A percentile compares a stretch with the other conserved stretches of the same genome.
These are phyloP conservation scores for Eleutherodactylus coqui DNA, from an alignment of 2,797 vertebrate species.

Conservation along the genomic window DNA sequence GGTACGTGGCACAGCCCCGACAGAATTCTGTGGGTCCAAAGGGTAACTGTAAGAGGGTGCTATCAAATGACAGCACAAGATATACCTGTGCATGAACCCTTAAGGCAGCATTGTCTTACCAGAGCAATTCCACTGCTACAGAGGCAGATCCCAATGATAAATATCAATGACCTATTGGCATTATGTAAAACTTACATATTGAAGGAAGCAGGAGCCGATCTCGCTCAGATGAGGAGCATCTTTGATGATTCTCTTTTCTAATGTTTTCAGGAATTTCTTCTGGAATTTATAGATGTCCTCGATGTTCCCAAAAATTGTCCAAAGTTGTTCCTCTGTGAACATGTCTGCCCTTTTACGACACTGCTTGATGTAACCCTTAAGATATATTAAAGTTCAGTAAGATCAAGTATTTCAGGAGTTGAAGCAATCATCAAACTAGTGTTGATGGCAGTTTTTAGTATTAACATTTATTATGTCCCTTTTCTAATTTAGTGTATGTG, in stretches of 20 bases:
- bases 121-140: too few species aligned
- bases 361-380: constrained; percentile 93
- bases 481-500: not conserved
- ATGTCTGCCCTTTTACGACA: constrained; percentile 93
- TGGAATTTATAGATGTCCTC: constrained; percentile 96
- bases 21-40: not conserved
- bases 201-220: constrained; percentile 93
- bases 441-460: not conserved
- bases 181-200: constrained; percentile 82
- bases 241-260: constrained; percentile 92
- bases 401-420: not conserved
- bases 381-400: not conserved
- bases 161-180: not conserved
- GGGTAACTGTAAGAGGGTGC: not conserved
- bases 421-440: not conserved
- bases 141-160: not conserved
- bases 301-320: constrained; percentile 94
- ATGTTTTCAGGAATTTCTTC: constrained; percentile 88
- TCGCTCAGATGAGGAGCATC: constrained; percentile 94
- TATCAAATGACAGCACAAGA: too few species aligned
- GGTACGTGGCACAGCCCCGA: not conserved
- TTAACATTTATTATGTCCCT: not conserved
- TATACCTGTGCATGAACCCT: too few species aligned
- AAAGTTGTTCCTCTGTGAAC: constrained; percentile 94
- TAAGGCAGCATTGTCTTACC: too few species aligned